Evolutionary conservation across 2,888 invertebrate genomes (phyloP).

Genomic region (Pyrocoelia pectoralis): DNA sequence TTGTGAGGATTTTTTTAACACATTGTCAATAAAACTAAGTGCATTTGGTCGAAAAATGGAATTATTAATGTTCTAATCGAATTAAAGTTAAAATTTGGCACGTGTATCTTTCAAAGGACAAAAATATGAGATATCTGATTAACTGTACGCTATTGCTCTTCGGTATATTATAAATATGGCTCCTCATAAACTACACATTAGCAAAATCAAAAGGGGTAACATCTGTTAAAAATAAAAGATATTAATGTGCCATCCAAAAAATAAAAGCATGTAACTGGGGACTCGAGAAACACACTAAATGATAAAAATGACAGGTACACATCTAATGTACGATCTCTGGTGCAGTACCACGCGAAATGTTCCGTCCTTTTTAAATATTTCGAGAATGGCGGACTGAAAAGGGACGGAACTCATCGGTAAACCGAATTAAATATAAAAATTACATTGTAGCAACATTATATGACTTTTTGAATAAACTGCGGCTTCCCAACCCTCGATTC

Average conservation of each 20-base stretch:
- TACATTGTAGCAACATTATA: slow-evolving; percentile 40
- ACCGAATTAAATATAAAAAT: slow-evolving; percentile 36
- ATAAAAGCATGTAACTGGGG: slow-evolving; percentile 38
- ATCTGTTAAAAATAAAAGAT: slow-evolving; percentile 41
- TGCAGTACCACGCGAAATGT: slow-evolving; percentile 15
- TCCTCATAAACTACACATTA: slow-evolving; percentile 31
- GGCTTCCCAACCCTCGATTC: slow-evolving; percentile 42
- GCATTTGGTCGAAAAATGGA: too few relatives aligned
- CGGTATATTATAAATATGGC: slow-evolving; percentile 17
- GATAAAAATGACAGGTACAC: slow-evolving; percentile 41
- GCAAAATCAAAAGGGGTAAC: slow-evolving; percentile 35
- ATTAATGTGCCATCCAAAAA: slow-evolving; percentile 40
- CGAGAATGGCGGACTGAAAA: neutral
- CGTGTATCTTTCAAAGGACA: too few relatives aligned
- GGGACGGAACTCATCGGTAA: slow-evolving; percentile 11
- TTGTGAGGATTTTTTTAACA: too few relatives aligned
- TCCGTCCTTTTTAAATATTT: slow-evolving; percentile 11
- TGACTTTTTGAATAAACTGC: slow-evolving; percentile 45
- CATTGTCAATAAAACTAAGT: too few relatives aligned
- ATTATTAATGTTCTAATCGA: too few relatives aligned
- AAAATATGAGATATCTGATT: neutral
- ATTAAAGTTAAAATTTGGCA: neutral
- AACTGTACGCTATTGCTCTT: neutral
- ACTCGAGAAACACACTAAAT: slow-evolving; percentile 40
- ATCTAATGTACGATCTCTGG: slow-evolving; percentile 37